Conservation (phyloP, 2,113 vertebrate species). For the Motacilla tschutschensis region DNA sequence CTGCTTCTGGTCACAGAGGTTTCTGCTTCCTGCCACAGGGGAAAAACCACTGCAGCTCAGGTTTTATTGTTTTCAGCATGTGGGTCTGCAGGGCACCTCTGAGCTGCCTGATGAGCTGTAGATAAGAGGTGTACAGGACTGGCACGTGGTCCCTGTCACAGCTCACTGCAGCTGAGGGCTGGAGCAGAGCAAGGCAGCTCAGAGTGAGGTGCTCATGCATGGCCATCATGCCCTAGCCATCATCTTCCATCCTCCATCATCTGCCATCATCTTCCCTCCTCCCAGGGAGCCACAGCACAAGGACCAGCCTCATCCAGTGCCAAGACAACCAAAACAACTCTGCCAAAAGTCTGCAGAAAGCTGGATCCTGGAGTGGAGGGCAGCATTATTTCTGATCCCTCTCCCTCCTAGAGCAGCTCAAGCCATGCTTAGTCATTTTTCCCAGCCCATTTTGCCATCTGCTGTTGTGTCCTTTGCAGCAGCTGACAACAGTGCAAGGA, state of each 20-base stretch:
- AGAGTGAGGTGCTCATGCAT: background rate
- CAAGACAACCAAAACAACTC: background rate
- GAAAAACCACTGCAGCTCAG: background rate
- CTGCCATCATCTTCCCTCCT: background rate
- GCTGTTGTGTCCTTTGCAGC: constrained; percentile 20
- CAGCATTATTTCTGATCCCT: background rate
- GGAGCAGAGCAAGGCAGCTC: background rate
- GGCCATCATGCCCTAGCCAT: rapidly evolving
- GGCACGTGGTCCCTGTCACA: background rate
- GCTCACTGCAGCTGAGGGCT: background rate
- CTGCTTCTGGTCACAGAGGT: background rate
- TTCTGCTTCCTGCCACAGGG: background rate
- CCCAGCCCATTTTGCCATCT: constrained; percentile 35
- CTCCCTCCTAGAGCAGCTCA: background rate
- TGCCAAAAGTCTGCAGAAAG: background rate
- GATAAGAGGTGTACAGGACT: rapidly evolving
- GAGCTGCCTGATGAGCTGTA: background rate
- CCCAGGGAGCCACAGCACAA: background rate
- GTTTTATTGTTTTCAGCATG: background rate
- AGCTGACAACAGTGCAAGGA: constrained; percentile 23
- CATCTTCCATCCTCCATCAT: no score
- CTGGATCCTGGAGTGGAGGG: background rate
- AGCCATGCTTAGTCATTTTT: constrained; percentile 7
- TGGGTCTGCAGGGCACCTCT: background rate
- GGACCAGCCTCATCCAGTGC: background rate